A percentile compares a stretch with the other conserved stretches of the same genome.
Evolutionary conservation across 1,140 invertebrate genomes (phyloP).

Genomic region (Zaprionus nigranus): DNA sequence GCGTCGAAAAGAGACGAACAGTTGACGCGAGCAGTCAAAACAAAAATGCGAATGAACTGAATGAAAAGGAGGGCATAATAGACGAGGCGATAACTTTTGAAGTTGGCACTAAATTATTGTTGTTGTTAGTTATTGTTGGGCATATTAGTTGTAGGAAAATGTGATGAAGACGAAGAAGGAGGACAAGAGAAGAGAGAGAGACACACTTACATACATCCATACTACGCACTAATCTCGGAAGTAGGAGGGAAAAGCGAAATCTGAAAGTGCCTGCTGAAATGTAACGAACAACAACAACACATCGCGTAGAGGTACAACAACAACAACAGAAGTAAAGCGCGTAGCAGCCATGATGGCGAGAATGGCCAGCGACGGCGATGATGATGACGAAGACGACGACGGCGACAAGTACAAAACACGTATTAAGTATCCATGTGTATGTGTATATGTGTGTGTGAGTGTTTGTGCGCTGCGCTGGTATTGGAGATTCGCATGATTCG

Average conservation of each 20-base stretch:
- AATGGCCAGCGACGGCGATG: conserved; percentile 54
- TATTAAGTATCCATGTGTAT: conserved; percentile 70
- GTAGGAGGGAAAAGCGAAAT: conserved; percentile 43
- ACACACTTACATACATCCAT: not conserved
- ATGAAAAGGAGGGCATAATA: conserved; percentile 47
- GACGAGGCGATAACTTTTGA: conserved; percentile 41
- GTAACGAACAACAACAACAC: conserved; percentile 46
- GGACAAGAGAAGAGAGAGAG: not conserved
- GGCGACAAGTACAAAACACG: conserved; percentile 80
- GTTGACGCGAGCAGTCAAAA: conserved; percentile 65
- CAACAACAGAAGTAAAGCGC: conserved; percentile 36
- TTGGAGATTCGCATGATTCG: conserved; percentile 81
- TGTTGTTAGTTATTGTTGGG: conserved; percentile 12
- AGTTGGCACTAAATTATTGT: conserved; percentile 35
- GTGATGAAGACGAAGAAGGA: not conserved
- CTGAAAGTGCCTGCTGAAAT: conserved; percentile 49
- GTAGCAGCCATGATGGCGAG: conserved; percentile 54
- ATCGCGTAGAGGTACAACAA: conserved; percentile 44
- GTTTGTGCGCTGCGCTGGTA: conserved; percentile 38
- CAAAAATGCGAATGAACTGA: conserved; percentile 72
- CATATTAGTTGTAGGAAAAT: conserved; percentile 24
- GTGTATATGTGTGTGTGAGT: conserved; percentile 20
- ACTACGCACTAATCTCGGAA: conserved; percentile 13
- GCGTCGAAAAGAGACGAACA: conserved; percentile 54
- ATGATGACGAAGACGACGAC: conserved; percentile 55